Conservation (phyloP, 2,797 vertebrate species). For the Cygnus olor region DNA sequence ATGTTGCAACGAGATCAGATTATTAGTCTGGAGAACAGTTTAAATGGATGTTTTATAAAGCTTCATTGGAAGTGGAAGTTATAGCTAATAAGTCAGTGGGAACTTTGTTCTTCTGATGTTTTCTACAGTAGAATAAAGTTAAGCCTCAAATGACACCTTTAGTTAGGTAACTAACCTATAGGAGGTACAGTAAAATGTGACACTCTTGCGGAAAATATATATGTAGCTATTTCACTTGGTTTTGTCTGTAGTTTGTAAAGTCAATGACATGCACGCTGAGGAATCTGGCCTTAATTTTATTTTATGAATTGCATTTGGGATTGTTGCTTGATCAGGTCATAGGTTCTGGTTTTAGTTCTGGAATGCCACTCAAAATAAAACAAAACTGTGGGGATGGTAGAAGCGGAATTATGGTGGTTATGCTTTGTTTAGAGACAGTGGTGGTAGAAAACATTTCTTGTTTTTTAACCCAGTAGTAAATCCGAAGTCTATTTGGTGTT, state of each 20-base stretch:
- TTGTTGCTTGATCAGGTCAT: conserved; percentile 34
- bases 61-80: background rate
- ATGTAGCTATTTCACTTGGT: background rate
- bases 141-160: background rate
- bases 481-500: background rate
- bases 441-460: background rate
- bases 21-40: background rate
- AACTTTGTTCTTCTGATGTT: background rate
- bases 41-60: background rate
- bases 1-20: background rate
- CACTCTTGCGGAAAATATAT: rapidly evolving
- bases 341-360: conserved; percentile 41
- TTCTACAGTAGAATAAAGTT: background rate
- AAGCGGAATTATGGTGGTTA: background rate
- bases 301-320: conserved; percentile 27
- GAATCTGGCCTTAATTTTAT: conserved; percentile 33
- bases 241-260: background rate
- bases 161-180: background rate
- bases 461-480: background rate
- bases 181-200: background rate
- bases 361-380: conserved; percentile 26
- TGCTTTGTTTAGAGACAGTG: background rate
- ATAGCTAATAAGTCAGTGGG: background rate
- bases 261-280: background rate
- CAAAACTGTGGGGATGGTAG: background rate